Base-by-base conservation (phyloP, 2,888 invertebrate genomes). In the Smittia aterrima region DNA sequence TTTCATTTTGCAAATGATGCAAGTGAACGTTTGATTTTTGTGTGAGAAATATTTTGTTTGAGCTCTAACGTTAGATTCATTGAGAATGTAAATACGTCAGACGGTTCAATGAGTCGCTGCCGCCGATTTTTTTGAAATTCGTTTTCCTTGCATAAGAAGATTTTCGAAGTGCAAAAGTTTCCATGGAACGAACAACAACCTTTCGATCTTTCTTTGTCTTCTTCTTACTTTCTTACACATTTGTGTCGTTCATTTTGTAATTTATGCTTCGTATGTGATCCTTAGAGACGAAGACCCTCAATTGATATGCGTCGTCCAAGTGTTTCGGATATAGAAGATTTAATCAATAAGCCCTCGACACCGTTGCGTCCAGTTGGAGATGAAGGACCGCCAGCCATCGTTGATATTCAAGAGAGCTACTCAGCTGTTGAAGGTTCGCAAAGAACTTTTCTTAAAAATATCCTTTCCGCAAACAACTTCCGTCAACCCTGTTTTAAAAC, bases 331-430 rank as follows among this genome's bases (percentile, higher is more conserved):
- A 86, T 95, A 80, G 95, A 95, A 84, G 95, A 95, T 82, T 88
- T 90, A 78, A 92, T 95, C 83, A 93, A 96, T 82, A 93, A 94
- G 82, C 92, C 94, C 62, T 95, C 94, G 70, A 94, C 95, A 74
- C 96, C 97, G 66, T 85, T 97, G 77, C 90, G 89, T 81, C 87
- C 92, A 77, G 82, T 88, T 74, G 95, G 95, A 77, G 87, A 88
- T 80, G 89, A 88, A 77, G 95, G 94, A 76, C 93, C 95, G 77
- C 95, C 97, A 53, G 88, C 88, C 77, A 96, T 97, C 82, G 90
- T 96, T 77, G 95, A 96, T 83, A 92, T 94, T 62, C 93, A 96
- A 83, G 95, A 96, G 82, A 97, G 93, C 81, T 96, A 98, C 84
- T 93, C 96, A 64, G 96, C 96, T 75, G 92, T 95, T 83, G 98